Base-by-base conservation (phyloP, 2,113 vertebrate genomes). In the Narcine bancroftii region DNA sequence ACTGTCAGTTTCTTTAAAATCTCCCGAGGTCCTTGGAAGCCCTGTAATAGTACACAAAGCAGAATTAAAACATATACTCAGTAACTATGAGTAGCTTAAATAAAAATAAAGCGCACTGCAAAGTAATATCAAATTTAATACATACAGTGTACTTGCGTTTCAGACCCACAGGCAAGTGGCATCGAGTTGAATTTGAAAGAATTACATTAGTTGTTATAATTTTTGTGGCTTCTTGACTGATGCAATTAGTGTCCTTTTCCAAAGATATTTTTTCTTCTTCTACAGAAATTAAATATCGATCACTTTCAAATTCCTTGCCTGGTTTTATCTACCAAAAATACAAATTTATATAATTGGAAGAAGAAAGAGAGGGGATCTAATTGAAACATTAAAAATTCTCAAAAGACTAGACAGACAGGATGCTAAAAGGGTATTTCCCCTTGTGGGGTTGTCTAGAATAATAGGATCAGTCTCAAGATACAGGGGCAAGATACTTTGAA, bases 271-370 rank as follows among this genome's bases (percentile, higher is more conserved):
- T 95, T 47, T 92, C 92, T 47, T 93, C 95, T 94, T 97, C 96
- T 4, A 97, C 92, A 6, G 96, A 95, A 92, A 97, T 96, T 93
- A 97, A 93, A 77, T 96, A 96, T 0, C 94, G 93, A 2, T 97
- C 96, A 39, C 95, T 94, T 95, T 97, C 96, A 17, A 97, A 95
- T 85, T 95, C 92, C 92, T 96, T 96, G 91, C 96, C 96, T 91
- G 95, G 92, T 56, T 94, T 94, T 93, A 97, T 92, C 96, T 97
- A 91, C 45, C 39, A 91, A 66, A 69, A n/a, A n/a, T n/a, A n/a
- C n/a, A n/a, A n/a, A n/a, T n/a, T n/a, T n/a, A n/a, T n/a, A n/a
- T 69, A 69, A 24, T 69, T 69, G 66, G 66, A 69, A 69, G 60
- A 63, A 63, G 66, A 69, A 69, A 24, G 66, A 69, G 66, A 69